Percentiles rank a stretch among this genome's conserved stretches.
Conservation (phyloP, 2,113 vertebrate species). For the Rafetus swinhoei region DNA sequence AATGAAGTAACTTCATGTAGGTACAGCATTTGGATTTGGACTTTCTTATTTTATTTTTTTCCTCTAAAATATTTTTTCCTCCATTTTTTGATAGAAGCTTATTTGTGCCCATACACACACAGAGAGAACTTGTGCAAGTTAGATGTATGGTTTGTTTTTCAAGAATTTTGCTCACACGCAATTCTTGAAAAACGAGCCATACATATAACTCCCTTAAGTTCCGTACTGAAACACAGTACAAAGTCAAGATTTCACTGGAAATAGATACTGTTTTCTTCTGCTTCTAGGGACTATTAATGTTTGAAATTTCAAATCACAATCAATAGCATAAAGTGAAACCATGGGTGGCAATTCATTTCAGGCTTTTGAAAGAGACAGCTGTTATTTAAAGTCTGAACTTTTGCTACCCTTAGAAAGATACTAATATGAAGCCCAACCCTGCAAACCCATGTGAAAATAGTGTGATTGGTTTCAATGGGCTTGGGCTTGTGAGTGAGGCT, state of each 20-base stretch:
- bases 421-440: background rate
- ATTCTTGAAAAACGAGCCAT: background rate
- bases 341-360: background rate
- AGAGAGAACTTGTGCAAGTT: too few relatives aligned
- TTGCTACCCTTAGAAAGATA: background rate
- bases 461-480: background rate
- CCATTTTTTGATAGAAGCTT: background rate
- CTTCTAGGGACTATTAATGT: background rate
- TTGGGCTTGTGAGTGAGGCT: background rate
- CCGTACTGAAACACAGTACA: background rate
- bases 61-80: background rate
- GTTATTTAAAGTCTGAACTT: background rate
- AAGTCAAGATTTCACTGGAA: background rate
- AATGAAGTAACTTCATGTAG: background rate
- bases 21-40: rapidly evolving
- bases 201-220: background rate
- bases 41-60: background rate
- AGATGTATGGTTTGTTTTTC: too few relatives aligned
- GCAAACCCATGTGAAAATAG: background rate
- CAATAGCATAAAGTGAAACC: background rate
- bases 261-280: background rate
- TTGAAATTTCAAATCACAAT: background rate
- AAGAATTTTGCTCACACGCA: too few relatives aligned
- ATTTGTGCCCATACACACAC: background rate
- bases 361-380: background rate